These are phyloP conservation scores for Suncus etruscus DNA, from an alignment of 2,113 vertebrate genomes.

Conservation along the genomic window DNA sequence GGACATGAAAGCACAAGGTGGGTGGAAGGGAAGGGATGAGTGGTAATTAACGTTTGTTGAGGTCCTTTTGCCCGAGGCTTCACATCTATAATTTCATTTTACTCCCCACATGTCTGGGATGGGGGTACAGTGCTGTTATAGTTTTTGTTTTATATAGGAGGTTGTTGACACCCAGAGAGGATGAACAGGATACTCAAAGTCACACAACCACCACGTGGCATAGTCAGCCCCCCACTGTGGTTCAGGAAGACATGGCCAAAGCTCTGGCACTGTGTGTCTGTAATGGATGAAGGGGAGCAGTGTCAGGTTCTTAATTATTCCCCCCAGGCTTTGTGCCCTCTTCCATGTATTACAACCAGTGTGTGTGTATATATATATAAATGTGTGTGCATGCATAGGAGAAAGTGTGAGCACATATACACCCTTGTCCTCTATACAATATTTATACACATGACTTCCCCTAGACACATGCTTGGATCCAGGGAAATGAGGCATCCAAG, in stretches of 20 bases:
- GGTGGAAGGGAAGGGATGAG: conserved; percentile 39
- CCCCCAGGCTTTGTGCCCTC: background rate
- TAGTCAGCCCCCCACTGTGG: background rate
- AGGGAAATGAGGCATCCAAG: background rate
- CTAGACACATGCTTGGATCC: background rate
- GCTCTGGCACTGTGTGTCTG: background rate
- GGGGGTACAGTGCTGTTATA: background rate
- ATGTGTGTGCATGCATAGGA: too few relatives aligned
- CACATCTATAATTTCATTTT: conserved; percentile 48
- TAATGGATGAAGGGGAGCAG: background rate
- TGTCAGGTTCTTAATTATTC: background rate
- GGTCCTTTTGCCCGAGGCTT: conserved; percentile 50
- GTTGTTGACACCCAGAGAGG: conserved; percentile 63
- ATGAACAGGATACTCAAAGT: background rate
- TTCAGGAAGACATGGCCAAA: background rate
- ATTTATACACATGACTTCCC: background rate
- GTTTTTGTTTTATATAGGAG: background rate
- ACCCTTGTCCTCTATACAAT: background rate
- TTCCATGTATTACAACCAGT: background rate
- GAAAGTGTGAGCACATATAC: background rate
- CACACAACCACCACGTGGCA: background rate
- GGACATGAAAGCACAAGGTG: conserved; percentile 1
- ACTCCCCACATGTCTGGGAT: background rate
- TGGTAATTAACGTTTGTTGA: conserved; percentile 54
- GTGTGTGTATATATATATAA: background rate